These are phyloP conservation scores for Gallirallus australis DNA, from an alignment of 2,797 vertebrate genomes.

Conservation along the genomic window DNA sequence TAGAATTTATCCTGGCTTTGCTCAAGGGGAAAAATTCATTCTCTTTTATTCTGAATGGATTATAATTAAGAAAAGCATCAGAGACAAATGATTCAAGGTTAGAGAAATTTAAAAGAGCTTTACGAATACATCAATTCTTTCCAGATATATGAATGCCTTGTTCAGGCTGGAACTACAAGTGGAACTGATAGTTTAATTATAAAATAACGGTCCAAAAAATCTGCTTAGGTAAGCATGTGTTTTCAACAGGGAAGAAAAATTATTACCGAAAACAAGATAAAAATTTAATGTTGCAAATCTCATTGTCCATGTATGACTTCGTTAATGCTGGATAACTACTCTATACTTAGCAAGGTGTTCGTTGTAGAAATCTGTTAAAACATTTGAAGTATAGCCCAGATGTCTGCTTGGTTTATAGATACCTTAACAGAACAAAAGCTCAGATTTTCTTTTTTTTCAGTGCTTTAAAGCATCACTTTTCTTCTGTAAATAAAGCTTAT, in stretches of 20 bases:
- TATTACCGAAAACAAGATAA: constrained; percentile 63
- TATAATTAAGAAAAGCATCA: constrained; percentile 57
- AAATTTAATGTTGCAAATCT: constrained; percentile 67
- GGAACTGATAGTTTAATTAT: constrained; percentile 54
- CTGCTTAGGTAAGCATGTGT: constrained; percentile 48
- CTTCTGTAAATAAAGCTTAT: not conserved
- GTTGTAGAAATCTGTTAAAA: not conserved
- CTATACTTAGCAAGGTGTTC: not conserved
- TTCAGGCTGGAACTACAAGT: constrained; percentile 2
- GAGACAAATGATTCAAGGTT: constrained; percentile 50
- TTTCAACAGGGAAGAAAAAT: constrained; percentile 63
- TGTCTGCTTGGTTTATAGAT: not conserved
- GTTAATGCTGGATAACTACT: constrained; percentile 46
- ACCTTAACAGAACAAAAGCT: not conserved
- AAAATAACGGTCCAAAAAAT: constrained; percentile 12
- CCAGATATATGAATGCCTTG: not conserved
- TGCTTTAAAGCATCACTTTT: not conserved
- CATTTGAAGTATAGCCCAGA: not conserved
- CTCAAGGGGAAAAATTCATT: constrained; percentile 33
- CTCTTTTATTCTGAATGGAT: constrained; percentile 51
- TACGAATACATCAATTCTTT: constrained; percentile 7
- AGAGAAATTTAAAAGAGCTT: constrained; percentile 28
- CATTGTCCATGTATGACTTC: constrained; percentile 37
- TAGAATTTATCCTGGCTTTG: constrained; percentile 52
- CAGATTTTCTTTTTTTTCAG: not conserved